Evolutionary conservation across 2,888 invertebrate species (phyloP).

Genomic region (Ischnus inquisitorius): DNA sequence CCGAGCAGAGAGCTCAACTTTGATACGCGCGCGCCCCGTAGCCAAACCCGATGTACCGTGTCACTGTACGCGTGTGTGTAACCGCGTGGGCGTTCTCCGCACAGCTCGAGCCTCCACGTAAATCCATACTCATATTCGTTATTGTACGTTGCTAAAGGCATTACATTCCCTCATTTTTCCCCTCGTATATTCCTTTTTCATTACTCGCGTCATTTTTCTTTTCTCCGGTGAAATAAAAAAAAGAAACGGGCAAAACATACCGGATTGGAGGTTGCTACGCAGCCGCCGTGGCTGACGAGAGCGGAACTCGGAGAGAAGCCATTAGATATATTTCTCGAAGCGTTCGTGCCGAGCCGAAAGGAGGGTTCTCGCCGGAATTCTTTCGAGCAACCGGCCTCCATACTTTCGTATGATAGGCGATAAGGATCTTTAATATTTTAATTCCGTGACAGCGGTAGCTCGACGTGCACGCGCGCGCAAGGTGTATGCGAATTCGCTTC

Average conservation of each 20-base stretch:
- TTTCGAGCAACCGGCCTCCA: not conserved
- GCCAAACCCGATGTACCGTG: constrained; percentile 27
- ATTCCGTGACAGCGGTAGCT: constrained; percentile 50
- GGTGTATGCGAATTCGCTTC: constrained; percentile 2
- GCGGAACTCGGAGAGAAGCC: not conserved
- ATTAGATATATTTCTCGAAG: constrained; percentile 21
- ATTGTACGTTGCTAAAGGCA: constrained; percentile 1
- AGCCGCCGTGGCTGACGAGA: not conserved
- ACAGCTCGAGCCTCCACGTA: not conserved
- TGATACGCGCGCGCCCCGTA: constrained; percentile 25
- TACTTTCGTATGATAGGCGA: constrained; percentile 41
- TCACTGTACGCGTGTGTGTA: not conserved
- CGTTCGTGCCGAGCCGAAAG: not conserved
- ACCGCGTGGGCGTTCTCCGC: not conserved
- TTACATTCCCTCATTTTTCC: constrained; percentile 24
- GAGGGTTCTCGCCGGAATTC: not conserved
- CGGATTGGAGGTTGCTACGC: not conserved
- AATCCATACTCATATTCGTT: not conserved
- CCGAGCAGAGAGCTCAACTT: constrained; percentile 57
- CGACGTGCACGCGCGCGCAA: not conserved
- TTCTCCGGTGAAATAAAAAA: constrained; percentile 7
- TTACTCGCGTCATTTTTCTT: constrained; percentile 53
- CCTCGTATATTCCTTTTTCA: constrained; percentile 43
- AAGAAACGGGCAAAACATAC: no score
- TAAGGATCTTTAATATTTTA: constrained; percentile 73